Percentiles rank a stretch among this genome's conserved stretches.
phyloP scores from a whole-genome alignment of 2,113 vertebrate genomes.

The Pachyramphus minor region DNA sequence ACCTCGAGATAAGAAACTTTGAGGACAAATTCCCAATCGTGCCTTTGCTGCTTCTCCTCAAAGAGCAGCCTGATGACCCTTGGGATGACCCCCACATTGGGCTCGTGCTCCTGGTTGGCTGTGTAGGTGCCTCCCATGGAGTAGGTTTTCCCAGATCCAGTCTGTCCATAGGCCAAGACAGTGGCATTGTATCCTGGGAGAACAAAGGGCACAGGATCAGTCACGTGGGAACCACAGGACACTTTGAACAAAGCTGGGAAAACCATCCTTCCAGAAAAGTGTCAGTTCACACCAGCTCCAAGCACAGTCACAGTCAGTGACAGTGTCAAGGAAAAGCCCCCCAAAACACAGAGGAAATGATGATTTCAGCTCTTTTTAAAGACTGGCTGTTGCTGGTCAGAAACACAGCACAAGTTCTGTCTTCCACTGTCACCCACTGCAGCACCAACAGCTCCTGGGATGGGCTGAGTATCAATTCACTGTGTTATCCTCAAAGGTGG shows the following conservation, averaged over 20 bases:
- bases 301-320: background rate
- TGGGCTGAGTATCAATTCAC: background rate
- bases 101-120: conserved; percentile 84
- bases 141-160: conserved; percentile 93
- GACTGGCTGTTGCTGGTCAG: too few relatives aligned
- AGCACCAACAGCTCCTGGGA: background rate
- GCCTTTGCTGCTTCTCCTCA: conserved; percentile 77
- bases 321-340: background rate
- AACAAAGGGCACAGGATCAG: background rate
- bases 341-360: fast-evolving
- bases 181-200: conserved; percentile 91
- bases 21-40: conserved; percentile 80
- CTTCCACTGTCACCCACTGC: background rate
- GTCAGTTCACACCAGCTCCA: background rate
- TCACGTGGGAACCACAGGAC: background rate
- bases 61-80: conserved; percentile 87
- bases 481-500: fast-evolving
- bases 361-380: background rate
- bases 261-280: background rate
- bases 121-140: conserved; percentile 96
- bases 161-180: conserved; percentile 93
- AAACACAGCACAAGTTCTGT: background rate
- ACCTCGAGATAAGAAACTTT: conserved; percentile 95
- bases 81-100: conserved; percentile 89
- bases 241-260: background rate